Evolutionary conservation across 2,113 vertebrate species (phyloP).

Genomic region (Limnothrissa miodon): DNA sequence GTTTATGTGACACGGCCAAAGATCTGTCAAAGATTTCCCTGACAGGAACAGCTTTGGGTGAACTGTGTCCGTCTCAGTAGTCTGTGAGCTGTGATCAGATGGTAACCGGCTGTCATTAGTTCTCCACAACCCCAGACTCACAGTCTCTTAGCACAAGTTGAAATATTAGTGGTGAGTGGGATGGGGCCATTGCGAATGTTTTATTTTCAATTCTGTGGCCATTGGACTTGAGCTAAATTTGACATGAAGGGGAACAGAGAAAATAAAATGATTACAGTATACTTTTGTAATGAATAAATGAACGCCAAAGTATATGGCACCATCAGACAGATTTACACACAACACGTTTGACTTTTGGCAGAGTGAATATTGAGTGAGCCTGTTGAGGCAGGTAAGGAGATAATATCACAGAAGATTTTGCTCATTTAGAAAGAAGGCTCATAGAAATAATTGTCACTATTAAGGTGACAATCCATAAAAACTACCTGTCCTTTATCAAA

Average conservation of each 20-base stretch:
- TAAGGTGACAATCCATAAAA: not conserved
- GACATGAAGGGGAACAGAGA: not conserved
- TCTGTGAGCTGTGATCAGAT: not conserved
- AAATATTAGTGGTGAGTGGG: not conserved
- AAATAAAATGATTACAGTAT: not conserved
- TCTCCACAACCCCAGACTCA: not conserved
- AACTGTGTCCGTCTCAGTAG: no score
- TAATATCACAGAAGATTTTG: not conserved
- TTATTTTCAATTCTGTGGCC: not conserved
- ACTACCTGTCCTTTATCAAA: not conserved
- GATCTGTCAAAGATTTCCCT: not conserved
- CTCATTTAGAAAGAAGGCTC: not conserved
- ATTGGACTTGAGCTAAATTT: not conserved
- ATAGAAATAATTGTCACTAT: not conserved
- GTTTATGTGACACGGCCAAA: not conserved
- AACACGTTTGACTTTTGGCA: not conserved
- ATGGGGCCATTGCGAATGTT: not conserved
- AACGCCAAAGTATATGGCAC: not conserved
- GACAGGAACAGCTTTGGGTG: no score
- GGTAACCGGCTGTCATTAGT: not conserved
- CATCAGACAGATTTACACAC: not conserved
- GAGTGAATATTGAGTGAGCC: not conserved
- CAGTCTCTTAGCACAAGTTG: not conserved
- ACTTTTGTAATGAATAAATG: not conserved
- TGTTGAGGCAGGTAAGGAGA: not conserved